Evolutionary conservation across 2,113 vertebrate species (phyloP).

Genomic region (Psephotus haematonotus): DNA sequence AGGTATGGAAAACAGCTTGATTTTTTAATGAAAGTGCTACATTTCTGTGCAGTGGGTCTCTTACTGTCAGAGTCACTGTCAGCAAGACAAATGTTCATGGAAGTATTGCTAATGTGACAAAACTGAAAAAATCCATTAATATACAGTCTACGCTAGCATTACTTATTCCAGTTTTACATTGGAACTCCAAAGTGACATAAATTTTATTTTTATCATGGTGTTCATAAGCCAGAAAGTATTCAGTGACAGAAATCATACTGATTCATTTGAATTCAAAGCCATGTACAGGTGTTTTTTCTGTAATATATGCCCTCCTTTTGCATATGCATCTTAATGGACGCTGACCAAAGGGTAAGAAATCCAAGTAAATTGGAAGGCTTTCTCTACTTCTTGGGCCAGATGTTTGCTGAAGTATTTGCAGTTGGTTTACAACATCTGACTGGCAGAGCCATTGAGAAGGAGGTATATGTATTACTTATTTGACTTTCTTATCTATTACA

Average conservation of each 20-base stretch:
- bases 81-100: background rate
- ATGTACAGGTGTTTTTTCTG: background rate
- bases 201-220: background rate
- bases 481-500: background rate
- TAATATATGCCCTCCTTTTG: background rate
- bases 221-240: background rate
- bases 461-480: background rate
- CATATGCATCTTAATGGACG: background rate
- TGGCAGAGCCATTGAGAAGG: background rate
- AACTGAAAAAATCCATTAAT: slow-evolving; percentile 32
- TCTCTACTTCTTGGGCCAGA: background rate
- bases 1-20: background rate
- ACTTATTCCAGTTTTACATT: background rate
- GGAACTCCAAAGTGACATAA: background rate
- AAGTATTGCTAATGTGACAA: slow-evolving; percentile 29
- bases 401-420: background rate
- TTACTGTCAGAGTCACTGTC: background rate
- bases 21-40: slow-evolving; percentile 10
- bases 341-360: background rate
- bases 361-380: background rate
- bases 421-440: background rate
- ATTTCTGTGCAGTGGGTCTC: background rate
- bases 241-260: background rate
- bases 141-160: background rate
- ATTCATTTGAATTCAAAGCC: background rate